Conservation (phyloP, 2,888 invertebrate genomes). For the Microctonus brassicae region DNA sequence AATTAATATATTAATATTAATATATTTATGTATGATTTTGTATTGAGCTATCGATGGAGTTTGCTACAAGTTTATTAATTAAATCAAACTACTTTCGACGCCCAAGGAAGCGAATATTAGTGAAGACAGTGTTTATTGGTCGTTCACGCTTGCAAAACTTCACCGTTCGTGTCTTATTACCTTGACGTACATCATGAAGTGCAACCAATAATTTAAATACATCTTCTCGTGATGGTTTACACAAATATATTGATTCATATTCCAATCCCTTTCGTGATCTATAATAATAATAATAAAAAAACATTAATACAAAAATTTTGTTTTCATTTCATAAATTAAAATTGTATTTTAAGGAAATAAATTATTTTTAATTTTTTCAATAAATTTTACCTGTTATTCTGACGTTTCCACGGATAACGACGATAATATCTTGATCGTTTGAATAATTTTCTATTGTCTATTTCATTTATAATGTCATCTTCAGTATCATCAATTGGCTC, state of each 20-base stretch:
- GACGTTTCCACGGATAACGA: slow-evolving; percentile 77
- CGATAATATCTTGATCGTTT: slow-evolving; percentile 75
- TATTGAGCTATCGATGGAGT: slow-evolving; percentile 11
- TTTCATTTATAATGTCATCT: slow-evolving; percentile 23
- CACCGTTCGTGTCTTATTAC: slow-evolving; percentile 71
- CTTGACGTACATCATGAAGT: slow-evolving; percentile 75
- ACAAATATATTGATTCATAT: slow-evolving; percentile 73
- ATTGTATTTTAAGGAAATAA: no score
- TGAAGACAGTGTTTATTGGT: slow-evolving; percentile 74
- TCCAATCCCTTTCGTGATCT: slow-evolving; percentile 69
- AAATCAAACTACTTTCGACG: slow-evolving; percentile 60
- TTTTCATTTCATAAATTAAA: not conserved
- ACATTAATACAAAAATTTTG: no score
- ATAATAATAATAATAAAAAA: slow-evolving; percentile 23
- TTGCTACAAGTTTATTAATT: not conserved
- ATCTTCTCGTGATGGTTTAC: slow-evolving; percentile 76
- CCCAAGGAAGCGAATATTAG: slow-evolving; percentile 76
- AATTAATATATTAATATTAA: slow-evolving; percentile 1
- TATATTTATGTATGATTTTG: not conserved
- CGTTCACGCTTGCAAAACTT: slow-evolving; percentile 76
- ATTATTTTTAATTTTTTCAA: no score
- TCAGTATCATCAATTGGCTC: slow-evolving; percentile 30
- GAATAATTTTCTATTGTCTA: slow-evolving; percentile 33
- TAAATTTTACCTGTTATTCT: slow-evolving; percentile 70
- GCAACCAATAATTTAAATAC: slow-evolving; percentile 75